Evolutionary conservation across 2,888 invertebrate species (phyloP).

Genomic region (Pandemis cinnamomeana): DNA sequence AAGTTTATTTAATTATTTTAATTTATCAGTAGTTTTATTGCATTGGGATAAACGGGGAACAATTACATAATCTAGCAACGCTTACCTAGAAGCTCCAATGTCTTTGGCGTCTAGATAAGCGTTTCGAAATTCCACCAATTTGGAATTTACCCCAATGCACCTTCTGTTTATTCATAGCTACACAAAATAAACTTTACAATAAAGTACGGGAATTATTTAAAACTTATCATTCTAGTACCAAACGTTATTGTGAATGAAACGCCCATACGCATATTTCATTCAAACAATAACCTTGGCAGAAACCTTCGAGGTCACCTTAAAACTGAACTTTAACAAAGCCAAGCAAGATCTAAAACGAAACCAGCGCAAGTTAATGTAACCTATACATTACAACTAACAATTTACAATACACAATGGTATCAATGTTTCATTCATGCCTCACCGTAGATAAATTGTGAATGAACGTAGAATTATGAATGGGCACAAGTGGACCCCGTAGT

Average conservation of each 20-base stretch:
- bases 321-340: conserved; percentile 4
- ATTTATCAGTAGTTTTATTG: no score
- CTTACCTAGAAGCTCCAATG: no score
- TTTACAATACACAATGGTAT: conserved; percentile 52
- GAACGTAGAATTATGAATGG: conserved; percentile 69
- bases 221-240: not conserved
- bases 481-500: conserved; percentile 66
- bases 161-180: no score
- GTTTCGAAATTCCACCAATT: no score
- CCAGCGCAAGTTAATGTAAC: not conserved
- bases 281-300: conserved; percentile 2
- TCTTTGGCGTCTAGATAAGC: no score
- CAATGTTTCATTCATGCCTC: conserved; percentile 63
- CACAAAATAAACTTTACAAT: no score
- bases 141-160: no score
- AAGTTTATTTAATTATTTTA: no score
- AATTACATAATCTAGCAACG: no score
- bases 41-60: no score
- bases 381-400: conserved; percentile 31
- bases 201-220: not conserved
- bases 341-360: not conserved
- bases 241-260: not conserved
- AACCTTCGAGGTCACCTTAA: not conserved
- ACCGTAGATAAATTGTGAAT: conserved; percentile 68
- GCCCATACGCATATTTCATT: conserved; percentile 25